phyloP scores from a whole-genome alignment of 2,888 invertebrate genomes.

The Lamproptera curius region DNA sequence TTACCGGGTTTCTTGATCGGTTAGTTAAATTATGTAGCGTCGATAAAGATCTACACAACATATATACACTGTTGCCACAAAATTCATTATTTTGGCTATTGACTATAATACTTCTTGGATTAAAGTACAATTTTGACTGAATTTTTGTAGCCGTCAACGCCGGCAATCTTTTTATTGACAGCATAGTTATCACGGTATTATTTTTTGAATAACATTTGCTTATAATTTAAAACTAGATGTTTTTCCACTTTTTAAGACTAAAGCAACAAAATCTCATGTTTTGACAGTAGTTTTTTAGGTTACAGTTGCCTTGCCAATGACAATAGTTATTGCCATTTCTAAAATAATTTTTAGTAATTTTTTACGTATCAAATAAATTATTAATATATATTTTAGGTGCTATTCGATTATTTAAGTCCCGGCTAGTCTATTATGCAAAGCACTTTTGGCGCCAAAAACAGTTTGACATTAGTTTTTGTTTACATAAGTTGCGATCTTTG shows the following conservation, averaged over 20 bases:
- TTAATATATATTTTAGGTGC: no score
- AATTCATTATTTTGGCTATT: slow-evolving; percentile 45
- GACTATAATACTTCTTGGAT: slow-evolving; percentile 35
- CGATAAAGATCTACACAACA: slow-evolving; percentile 57
- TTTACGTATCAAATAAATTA: no score
- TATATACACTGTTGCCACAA: slow-evolving; percentile 39
- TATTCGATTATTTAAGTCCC: no score
- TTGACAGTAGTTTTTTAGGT: no score
- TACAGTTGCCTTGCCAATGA: no score
- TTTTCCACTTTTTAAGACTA: no score
- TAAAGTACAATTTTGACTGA: slow-evolving; percentile 45
- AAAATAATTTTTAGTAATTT: no score
- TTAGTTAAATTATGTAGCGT: slow-evolving; percentile 49
- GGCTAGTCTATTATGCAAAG: no score
- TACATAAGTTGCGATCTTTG: no score
- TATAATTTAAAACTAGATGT: neutral
- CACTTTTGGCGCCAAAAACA: no score
- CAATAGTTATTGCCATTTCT: no score
- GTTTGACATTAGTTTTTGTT: no score
- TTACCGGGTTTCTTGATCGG: slow-evolving; percentile 55
- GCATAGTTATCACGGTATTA: slow-evolving; percentile 37
- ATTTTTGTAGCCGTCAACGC: slow-evolving; percentile 54
- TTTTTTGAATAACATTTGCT: slow-evolving; percentile 2
- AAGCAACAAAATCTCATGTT: slow-evolving; percentile 1
- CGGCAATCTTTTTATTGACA: slow-evolving; percentile 57